These are phyloP conservation scores for Tolypeutes matacus DNA, from an alignment of 2,797 vertebrate species.

Conservation along the genomic window DNA sequence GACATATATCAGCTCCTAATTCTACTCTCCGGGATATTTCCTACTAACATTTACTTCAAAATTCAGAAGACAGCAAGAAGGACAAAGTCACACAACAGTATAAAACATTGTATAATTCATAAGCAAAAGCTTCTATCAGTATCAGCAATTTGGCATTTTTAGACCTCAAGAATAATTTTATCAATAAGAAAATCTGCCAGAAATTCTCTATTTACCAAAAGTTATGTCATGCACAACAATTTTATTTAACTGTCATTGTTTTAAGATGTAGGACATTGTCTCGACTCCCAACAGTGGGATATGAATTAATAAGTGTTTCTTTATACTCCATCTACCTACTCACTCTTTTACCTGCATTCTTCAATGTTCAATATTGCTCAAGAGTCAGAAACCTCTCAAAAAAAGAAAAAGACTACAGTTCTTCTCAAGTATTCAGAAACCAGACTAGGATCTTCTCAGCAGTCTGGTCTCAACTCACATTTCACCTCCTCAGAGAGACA, in stretches of 20 bases:
- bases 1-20: neutral
- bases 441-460: neutral
- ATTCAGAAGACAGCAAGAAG: neutral
- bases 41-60: conserved; percentile 19
- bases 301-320: neutral
- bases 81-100: neutral
- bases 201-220: neutral
- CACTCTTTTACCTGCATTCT: neutral
- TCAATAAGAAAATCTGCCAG: conserved; percentile 21
- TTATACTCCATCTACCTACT: conserved; percentile 10
- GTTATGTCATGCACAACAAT: neutral
- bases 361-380: neutral
- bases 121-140: conserved; percentile 37
- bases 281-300: neutral
- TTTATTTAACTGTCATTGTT: neutral
- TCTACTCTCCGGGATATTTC: conserved; percentile 25
- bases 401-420: neutral
- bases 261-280: neutral
- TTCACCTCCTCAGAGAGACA: conserved; percentile 34
- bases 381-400: conserved; percentile 26
- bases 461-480: conserved; percentile 15
- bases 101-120: neutral
- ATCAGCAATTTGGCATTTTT: conserved; percentile 27
- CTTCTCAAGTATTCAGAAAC: conserved; percentile 41
- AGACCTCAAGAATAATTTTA: conserved; percentile 54